Evolutionary conservation across 2,113 vertebrate genomes (phyloP), one percentile per base, ranked within the genome.

Genomic region (Pleuronectes platessa): DNA sequence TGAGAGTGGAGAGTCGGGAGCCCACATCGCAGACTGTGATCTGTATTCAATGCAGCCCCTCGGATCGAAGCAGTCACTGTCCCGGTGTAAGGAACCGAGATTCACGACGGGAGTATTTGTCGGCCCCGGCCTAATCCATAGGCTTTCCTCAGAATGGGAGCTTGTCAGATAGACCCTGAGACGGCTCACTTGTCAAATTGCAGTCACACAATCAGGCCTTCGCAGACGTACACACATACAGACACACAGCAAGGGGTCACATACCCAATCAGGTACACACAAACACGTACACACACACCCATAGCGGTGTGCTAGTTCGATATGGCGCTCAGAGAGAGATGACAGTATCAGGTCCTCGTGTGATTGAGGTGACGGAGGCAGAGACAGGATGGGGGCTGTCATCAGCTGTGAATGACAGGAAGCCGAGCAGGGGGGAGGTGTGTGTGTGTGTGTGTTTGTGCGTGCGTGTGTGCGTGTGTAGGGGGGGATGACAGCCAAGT

Each of bases 341-440:
- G 92, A 91, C 91, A 91, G 86, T 90, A 90, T 92, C 89, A 49
- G 86, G 84, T 76, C 76, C 74, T 82, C 5, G 68, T 87, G 84
- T 91, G 91, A 93, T 91, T 92, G 91, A 92, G 86, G 88, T 92
- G 92, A 91, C 60, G 35, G 79, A 83, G 85, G 86, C 86, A 70
- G 74, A 89, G 84, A 85, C 88, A 87, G 86, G 91, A 90, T 86
- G 84, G 77, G 71, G 86, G 45, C 75, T 91, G 91, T 91, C 92
- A 91, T 87, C 81, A 78, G 74, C 71, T 35, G 35, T 87, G 91
- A 93, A 64, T 90, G 91, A 90, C 90, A 87, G 86, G 86, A 88
- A 77, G 85, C 53, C 71, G 77, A 70, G 75, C 68, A 53, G 60
- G 35, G 8, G 51, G 12, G 11, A 37, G 35, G 54, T 56, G 21